phyloP scores from a whole-genome alignment of 2,888 invertebrate genomes.

The Criorhina ranunculi region DNA sequence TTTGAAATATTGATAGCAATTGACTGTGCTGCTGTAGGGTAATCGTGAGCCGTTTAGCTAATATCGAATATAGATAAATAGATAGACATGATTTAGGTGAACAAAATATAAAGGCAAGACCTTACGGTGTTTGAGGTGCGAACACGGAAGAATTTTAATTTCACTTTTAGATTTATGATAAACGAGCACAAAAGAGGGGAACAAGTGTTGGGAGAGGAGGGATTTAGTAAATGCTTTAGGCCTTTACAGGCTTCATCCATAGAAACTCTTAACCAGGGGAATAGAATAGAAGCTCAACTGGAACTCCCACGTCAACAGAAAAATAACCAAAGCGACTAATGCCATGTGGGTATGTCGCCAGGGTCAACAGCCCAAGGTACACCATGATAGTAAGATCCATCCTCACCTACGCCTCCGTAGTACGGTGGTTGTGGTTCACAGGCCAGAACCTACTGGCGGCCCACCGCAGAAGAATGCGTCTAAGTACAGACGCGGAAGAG shows the following conservation, averaged over 20 bases:
- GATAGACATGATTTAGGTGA: conserved; percentile 60
- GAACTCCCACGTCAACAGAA: too few relatives aligned
- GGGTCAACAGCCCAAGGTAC: too few relatives aligned
- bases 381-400: too few relatives aligned
- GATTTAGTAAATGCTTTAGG: conserved; percentile 1
- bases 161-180: conserved; percentile 72
- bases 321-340: too few relatives aligned
- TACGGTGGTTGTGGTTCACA: too few relatives aligned
- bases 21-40: conserved; percentile 11
- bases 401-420: too few relatives aligned
- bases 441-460: too few relatives aligned
- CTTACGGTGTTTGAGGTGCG: conserved; percentile 56
- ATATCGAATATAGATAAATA: conserved; percentile 47
- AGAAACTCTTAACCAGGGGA: too few relatives aligned
- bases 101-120: conserved; percentile 61
- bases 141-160: conserved; percentile 75
- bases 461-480: too few relatives aligned
- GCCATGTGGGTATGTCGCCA: too few relatives aligned
- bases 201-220: conserved; percentile 1
- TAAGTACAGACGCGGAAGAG: too few relatives aligned
- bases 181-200: conserved; percentile 34
- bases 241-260: conserved; percentile 10
- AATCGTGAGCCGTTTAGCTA: conserved; percentile 18
- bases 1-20: conserved; percentile 42
- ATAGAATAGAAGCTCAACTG: too few relatives aligned